phyloP scores from a whole-genome alignment of 2,113 vertebrate species.

The Calidris pugnax region DNA sequence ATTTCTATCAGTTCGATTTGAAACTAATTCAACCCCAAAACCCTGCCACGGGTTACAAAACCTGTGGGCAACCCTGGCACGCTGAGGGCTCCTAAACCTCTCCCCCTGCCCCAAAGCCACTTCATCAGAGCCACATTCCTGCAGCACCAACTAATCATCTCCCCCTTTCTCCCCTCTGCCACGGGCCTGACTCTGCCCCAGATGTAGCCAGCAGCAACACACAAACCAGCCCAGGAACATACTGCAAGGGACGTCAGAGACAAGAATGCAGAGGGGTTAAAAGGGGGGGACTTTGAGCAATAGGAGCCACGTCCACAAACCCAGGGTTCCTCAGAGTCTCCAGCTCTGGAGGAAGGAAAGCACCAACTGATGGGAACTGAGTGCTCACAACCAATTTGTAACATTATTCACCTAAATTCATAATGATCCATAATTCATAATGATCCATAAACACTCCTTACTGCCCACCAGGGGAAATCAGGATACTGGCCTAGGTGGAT shows the following conservation, averaged over 20 bases:
- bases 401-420: background rate
- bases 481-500: background rate
- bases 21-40: background rate
- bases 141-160: background rate
- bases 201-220: background rate
- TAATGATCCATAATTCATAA: background rate
- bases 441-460: background rate
- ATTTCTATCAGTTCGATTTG: background rate
- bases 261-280: background rate
- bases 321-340: background rate
- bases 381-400: background rate
- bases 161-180: background rate
- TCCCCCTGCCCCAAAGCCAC: background rate
- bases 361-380: background rate
- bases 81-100: background rate
- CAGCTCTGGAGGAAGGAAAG: background rate
- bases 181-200: background rate
- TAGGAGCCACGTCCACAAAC: background rate
- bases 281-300: fast-evolving
- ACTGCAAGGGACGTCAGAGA: background rate
- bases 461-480: background rate
- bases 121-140: background rate
- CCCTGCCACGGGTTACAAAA: background rate
- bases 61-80: background rate
- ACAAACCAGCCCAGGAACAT: background rate